Conservation (phyloP, 2,888 invertebrate genomes). For the Ypsolopha scabrella region DNA sequence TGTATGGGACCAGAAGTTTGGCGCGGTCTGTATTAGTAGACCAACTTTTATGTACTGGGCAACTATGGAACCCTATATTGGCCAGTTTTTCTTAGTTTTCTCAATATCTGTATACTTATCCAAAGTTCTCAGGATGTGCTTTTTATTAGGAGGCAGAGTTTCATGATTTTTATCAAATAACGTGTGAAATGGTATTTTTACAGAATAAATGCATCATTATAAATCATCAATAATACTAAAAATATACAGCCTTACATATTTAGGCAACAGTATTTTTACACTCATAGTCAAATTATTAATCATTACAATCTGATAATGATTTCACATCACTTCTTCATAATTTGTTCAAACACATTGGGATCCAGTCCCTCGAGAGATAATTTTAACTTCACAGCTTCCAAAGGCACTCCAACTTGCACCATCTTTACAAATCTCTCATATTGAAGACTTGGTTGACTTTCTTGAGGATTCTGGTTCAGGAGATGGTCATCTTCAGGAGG, state of each 20-base stretch:
- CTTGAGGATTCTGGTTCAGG: not conserved
- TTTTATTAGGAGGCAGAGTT: too few relatives aligned
- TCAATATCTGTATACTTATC: too few relatives aligned
- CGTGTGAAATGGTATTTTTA: too few relatives aligned
- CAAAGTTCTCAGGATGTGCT: too few relatives aligned
- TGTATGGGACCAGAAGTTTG: too few relatives aligned
- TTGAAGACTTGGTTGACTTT: constrained; percentile 70
- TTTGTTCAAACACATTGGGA: constrained; percentile 74
- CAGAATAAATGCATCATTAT: too few relatives aligned
- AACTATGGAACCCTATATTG: too few relatives aligned
- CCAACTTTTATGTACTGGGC: too few relatives aligned
- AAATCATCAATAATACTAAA: too few relatives aligned
- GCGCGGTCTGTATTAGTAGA: too few relatives aligned
- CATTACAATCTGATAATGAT: not conserved
- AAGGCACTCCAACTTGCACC: constrained; percentile 90
- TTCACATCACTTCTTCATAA: constrained; percentile 27
- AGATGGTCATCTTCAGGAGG: not conserved
- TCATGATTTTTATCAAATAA: too few relatives aligned
- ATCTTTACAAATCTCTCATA: constrained; percentile 89
- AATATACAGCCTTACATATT: not conserved
- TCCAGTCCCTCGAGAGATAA: constrained; percentile 87
- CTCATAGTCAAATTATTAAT: not conserved
- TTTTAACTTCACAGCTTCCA: constrained; percentile 84
- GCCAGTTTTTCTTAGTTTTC: too few relatives aligned
- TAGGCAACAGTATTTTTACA: not conserved